phyloP scores from a whole-genome alignment of 1,140 invertebrate genomes.

The Apis cerana region DNA sequence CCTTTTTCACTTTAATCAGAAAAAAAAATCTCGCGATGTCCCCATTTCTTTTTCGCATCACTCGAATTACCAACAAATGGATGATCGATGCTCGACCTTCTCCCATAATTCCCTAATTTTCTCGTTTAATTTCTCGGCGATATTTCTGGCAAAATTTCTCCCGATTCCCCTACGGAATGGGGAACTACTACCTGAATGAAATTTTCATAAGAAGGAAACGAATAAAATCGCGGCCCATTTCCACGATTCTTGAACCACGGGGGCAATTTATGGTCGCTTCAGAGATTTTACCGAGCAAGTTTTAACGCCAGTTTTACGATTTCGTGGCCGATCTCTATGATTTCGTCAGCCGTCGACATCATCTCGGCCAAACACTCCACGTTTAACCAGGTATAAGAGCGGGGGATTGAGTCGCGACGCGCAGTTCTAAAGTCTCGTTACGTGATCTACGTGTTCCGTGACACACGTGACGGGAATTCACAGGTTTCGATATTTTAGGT shows the following conservation, averaged over 20 bases:
- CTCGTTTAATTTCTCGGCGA: no score
- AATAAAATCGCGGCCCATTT: background rate
- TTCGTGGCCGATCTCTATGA: conserved; percentile 34
- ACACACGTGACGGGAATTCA: conserved; percentile 12
- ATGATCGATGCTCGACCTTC: no score
- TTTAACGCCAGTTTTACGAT: conserved; percentile 68
- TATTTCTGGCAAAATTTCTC: background rate
- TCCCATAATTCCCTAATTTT: no score
- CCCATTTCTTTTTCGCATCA: no score
- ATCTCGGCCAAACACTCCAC: background rate
- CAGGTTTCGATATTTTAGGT: background rate
- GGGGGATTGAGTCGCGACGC: conserved; percentile 4
- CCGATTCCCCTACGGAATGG: background rate
- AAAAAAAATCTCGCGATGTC: no score
- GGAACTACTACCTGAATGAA: background rate
- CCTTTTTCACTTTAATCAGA: no score
- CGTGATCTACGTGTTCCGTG: background rate
- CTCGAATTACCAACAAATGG: no score
- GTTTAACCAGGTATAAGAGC: background rate
- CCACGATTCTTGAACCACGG: background rate
- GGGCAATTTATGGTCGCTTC: background rate
- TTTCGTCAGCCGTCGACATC: conserved; percentile 25
- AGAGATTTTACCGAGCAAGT: conserved; percentile 63
- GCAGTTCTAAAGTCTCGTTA: conserved; percentile 2
- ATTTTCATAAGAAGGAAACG: no score